phyloP scores from a whole-genome alignment of 2,888 invertebrate species.

The Pecten maximus region DNA sequence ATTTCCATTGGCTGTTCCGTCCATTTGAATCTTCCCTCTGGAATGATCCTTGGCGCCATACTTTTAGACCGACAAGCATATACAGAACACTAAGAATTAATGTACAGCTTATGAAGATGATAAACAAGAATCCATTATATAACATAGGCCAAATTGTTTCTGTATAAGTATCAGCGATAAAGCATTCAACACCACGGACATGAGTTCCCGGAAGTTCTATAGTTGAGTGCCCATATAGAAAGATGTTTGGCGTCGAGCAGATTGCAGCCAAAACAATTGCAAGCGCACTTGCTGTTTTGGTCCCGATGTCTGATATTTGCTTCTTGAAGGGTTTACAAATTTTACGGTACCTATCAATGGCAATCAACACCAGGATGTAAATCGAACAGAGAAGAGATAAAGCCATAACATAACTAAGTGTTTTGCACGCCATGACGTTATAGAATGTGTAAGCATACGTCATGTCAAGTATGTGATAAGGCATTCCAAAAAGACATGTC shows the following conservation, averaged over 20 bases:
- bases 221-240: slow-evolving; percentile 69
- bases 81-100: slow-evolving; percentile 58
- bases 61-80: slow-evolving; percentile 54
- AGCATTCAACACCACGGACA: slow-evolving; percentile 69
- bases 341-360: slow-evolving; percentile 72
- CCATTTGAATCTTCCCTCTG: neutral
- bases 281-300: slow-evolving; percentile 58
- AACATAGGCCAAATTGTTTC: slow-evolving; percentile 64
- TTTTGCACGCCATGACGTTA: slow-evolving; percentile 62
- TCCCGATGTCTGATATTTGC: slow-evolving; percentile 66
- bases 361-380: slow-evolving; percentile 67
- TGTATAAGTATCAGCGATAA: slow-evolving; percentile 59
- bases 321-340: slow-evolving; percentile 71
- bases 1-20: slow-evolving; percentile 7
- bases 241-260: slow-evolving; percentile 65
- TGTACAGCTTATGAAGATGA: slow-evolving; percentile 58
- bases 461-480: slow-evolving; percentile 72
- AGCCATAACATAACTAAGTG: slow-evolving; percentile 62
- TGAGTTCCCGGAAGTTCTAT: slow-evolving; percentile 59
- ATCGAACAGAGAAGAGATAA: slow-evolving; percentile 65
- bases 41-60: slow-evolving; percentile 42
- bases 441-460: slow-evolving; percentile 68
- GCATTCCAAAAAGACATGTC: slow-evolving; percentile 70
- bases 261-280: slow-evolving; percentile 56
- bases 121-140: slow-evolving; percentile 61